Conservation (phyloP, 2,797 vertebrate genomes). For the Dendrocincla fuliginosa region DNA sequence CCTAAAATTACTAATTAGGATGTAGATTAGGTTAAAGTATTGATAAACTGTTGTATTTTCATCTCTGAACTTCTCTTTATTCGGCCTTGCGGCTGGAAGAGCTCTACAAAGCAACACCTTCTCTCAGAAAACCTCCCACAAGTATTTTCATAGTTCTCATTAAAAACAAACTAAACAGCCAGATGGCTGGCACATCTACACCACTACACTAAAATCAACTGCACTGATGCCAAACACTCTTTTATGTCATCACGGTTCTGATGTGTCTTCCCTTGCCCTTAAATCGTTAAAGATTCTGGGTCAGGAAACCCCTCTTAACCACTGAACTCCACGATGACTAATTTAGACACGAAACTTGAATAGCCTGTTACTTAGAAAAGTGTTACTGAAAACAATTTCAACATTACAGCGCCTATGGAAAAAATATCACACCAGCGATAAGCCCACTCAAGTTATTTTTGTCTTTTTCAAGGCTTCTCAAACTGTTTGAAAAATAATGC, state of each 20-base stretch:
- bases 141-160: background rate
- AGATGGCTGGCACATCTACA: background rate
- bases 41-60: background rate
- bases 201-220: background rate
- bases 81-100: background rate
- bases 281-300: background rate
- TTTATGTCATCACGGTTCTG: background rate
- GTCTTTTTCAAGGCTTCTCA: background rate
- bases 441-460: background rate
- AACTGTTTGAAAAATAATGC: background rate
- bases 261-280: background rate
- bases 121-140: background rate
- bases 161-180: background rate
- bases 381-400: background rate
- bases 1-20: background rate
- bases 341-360: background rate
- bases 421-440: background rate
- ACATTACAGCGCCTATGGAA: background rate
- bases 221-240: background rate
- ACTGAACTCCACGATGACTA: constrained; percentile 2
- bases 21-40: background rate
- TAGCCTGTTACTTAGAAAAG: background rate
- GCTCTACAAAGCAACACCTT: background rate
- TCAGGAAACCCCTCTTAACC: constrained; percentile 20
- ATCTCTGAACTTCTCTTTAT: background rate